Conservation (phyloP, 1,140 invertebrate genomes). For the Cotesia typhae region DNA sequence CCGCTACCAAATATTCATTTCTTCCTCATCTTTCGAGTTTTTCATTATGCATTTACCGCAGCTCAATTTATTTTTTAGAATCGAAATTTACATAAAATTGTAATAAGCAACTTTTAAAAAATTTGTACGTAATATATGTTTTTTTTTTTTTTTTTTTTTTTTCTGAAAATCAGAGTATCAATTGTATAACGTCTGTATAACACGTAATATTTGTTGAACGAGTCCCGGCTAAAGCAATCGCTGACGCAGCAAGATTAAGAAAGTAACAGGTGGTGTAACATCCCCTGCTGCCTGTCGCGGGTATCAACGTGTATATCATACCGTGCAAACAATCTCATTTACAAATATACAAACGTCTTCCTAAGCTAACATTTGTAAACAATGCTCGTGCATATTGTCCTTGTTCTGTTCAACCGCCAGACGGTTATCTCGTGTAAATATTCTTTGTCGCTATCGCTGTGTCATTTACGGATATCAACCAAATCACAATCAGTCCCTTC, state of each 20-base stretch:
- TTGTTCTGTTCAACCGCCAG: background rate
- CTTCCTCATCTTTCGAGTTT: background rate
- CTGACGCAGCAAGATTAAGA: conserved; percentile 16
- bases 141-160: background rate
- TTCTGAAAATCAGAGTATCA: too few species aligned
- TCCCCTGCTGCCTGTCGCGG: background rate
- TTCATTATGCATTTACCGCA: background rate
- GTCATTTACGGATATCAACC: conserved; percentile 27
- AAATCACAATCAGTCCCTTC: conserved; percentile 36
- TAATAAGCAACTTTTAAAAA: too few species aligned
- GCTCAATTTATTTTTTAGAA: too few species aligned
- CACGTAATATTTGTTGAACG: background rate
- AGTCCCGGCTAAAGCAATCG: background rate
- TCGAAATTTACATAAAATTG: too few species aligned
- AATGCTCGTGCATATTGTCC: conserved; percentile 27
- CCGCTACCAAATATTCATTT: conserved; percentile 5
- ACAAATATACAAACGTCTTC: conserved; percentile 41
- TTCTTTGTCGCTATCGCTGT: conserved; percentile 48
- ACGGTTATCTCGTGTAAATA: conserved; percentile 52
- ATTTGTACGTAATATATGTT: too few species aligned
- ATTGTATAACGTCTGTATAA: background rate
- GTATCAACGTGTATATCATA: conserved; percentile 31
- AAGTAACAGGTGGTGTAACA: conserved; percentile 53
- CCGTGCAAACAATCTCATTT: conserved; percentile 47
- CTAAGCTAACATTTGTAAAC: conserved; percentile 43